phyloP scores from a whole-genome alignment of 2,113 vertebrate genomes.

The Colossoma macropomum region DNA sequence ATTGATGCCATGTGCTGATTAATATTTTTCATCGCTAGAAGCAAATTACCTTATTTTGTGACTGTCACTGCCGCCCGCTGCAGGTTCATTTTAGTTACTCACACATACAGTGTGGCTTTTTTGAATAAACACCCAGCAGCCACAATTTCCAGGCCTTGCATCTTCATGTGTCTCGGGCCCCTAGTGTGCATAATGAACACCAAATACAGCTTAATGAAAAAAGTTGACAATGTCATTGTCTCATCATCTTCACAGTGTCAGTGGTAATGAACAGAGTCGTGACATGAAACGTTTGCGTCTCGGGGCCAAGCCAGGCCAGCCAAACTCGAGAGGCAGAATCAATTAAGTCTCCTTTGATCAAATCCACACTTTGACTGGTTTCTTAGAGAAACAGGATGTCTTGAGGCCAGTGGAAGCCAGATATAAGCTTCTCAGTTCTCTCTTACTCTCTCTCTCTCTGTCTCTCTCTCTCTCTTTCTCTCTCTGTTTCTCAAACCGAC shows the following conservation, averaged over 20 bases:
- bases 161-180: not conserved
- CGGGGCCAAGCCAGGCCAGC: not conserved
- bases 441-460: not conserved
- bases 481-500: not conserved
- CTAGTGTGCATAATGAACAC: not conserved
- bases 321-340: constrained; percentile 1
- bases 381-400: not conserved
- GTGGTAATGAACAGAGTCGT: not conserved
- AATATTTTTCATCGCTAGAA: too few species aligned
- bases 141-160: not conserved
- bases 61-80: too few species aligned
- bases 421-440: not conserved
- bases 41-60: too few species aligned
- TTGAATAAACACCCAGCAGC: not conserved
- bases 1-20: too few species aligned
- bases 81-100: too few species aligned
- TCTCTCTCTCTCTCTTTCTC: not conserved
- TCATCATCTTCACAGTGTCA: constrained; percentile 1
- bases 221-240: not conserved
- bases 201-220: not conserved
- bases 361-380: not conserved
- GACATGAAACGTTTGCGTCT: not conserved
- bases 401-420: not conserved
- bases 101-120: too few species aligned
- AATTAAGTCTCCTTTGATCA: not conserved